Conservation (phyloP, 2,797 vertebrate species). For the Myripristis jacobus region DNA sequence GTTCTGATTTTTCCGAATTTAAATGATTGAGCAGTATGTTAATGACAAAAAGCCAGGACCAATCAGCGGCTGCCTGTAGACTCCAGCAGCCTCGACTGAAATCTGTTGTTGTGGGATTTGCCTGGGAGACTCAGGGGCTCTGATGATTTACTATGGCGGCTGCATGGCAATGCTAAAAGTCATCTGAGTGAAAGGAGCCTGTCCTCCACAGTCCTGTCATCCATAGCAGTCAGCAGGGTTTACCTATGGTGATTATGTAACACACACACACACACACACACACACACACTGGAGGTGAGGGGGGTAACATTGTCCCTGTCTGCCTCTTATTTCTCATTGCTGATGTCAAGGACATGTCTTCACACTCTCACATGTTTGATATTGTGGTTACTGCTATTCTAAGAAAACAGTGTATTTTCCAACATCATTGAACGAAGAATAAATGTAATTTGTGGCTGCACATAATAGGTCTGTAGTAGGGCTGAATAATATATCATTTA, state of each 20-base stretch:
- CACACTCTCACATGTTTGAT: not conserved
- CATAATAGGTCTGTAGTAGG: too few relatives aligned
- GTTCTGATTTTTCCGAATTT: too few relatives aligned
- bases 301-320: not conserved
- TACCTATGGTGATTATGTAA: not conserved
- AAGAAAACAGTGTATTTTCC: too few relatives aligned
- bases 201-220: not conserved
- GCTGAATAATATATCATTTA: too few relatives aligned
- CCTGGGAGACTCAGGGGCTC: not conserved
- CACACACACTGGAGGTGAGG: not conserved
- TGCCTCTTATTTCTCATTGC: conserved; percentile 1
- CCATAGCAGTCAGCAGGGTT: not conserved
- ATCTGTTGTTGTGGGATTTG: not conserved
- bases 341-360: not conserved
- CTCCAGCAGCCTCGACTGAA: too few relatives aligned
- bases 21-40: too few relatives aligned
- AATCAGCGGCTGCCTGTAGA: too few relatives aligned
- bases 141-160: too few relatives aligned
- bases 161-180: not conserved
- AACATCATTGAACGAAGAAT: too few relatives aligned
- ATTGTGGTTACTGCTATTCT: not conserved
- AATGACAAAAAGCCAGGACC: too few relatives aligned
- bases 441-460: too few relatives aligned
- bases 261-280: too few relatives aligned
- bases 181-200: not conserved